Base-by-base conservation (phyloP, 23 tunicate species). In the Trididemnum nubilum region DNA sequence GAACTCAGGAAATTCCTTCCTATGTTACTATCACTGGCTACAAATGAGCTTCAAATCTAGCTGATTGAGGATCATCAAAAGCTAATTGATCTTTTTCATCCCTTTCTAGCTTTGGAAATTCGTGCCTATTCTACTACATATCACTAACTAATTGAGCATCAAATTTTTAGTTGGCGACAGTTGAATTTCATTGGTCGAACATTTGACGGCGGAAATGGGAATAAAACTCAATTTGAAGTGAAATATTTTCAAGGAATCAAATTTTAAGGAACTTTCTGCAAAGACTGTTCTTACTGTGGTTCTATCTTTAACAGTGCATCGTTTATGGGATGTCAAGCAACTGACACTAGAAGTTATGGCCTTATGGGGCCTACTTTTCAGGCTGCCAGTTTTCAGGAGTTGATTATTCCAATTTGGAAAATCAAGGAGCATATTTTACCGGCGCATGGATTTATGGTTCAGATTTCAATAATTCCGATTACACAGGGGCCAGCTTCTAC, bases 401-500 rank as follows among this genome's bases (percentile, higher is more conserved):
- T 3, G n/a, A 5, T 18, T 30, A 3, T 28, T 7, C 38, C 15
- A 33, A 69, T 32, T 28, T 38, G 4, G 9, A 33, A 9, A 29
- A 7, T 69, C 38, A 2, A 2, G 75, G 75, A 5, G 38, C 75
- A 4, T 9, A 69, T 69, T 69, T 69, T 32, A 5, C 39, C 5
- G 75, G 75, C 7, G 30, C 75, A 30, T 32, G 9, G 15, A 29
- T 69, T 69, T 28, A 31, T n/a, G 75, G 75, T 7, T 7, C 33
- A 7, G 75, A 69, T 33, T 69, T 69, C n/a, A 28, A 12, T 5
- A 69, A 69, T 31, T 69, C 75, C 23, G 75, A 69, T 69, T 69
- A 7, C n/a, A 69, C 75, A n/a, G 39, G 75, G 15, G 75, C 75
- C 2, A n/a, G 7, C 7, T 69, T 69, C 33, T 5, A 19, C 4